Evolutionary conservation across 2,888 invertebrate species (phyloP).

Genomic region (Taphrorychus bicolor): DNA sequence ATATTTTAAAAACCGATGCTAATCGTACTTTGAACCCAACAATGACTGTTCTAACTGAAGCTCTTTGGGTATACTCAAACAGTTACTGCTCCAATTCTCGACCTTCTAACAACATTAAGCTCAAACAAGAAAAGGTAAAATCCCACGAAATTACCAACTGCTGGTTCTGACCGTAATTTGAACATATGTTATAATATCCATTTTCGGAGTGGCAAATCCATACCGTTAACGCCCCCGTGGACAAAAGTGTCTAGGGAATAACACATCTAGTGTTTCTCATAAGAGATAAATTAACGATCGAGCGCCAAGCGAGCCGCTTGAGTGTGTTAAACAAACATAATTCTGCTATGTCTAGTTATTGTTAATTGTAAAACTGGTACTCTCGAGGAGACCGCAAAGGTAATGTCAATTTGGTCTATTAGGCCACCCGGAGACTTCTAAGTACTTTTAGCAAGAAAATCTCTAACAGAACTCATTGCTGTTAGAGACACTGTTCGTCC

Average conservation of each 20-base stretch:
- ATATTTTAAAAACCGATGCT: background rate
- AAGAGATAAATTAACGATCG: background rate
- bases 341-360: background rate
- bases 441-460: no score
- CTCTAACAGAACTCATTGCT: no score
- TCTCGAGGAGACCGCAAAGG: background rate
- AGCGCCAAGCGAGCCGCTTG: background rate
- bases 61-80: background rate
- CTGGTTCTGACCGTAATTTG: background rate
- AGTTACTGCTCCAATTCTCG: background rate
- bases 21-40: background rate
- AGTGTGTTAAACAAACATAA: conserved; percentile 1
- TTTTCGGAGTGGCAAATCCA: background rate
- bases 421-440: background rate
- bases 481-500: no score
- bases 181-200: background rate
- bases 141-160: background rate
- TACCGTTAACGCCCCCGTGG: conserved; percentile 1
- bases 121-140: background rate
- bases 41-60: no score
- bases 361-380: conserved; percentile 2
- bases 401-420: background rate
- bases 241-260: conserved; percentile 7
- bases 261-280: conserved; percentile 6
- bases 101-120: background rate